Evolutionary conservation across 2,888 invertebrate species (phyloP).

Genomic region (Rhabditophanes sp.): DNA sequence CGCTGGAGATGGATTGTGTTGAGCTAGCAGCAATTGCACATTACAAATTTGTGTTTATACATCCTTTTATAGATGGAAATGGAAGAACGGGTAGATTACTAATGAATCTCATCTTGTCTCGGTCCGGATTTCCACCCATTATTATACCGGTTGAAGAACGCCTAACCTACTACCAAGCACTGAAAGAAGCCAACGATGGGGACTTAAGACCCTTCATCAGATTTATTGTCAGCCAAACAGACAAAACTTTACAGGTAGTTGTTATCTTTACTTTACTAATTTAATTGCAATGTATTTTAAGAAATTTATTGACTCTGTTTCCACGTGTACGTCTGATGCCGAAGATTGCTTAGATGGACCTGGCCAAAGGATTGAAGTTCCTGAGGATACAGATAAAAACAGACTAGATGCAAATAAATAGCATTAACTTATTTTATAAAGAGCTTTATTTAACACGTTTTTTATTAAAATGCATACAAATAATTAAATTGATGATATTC

Average conservation of each 20-base stretch:
- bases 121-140: conserved; percentile 66
- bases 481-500: too few species aligned
- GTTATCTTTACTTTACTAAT: too few species aligned
- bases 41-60: conserved; percentile 86
- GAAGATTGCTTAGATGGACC: too few species aligned
- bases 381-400: too few species aligned
- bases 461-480: too few species aligned
- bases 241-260: conserved; percentile 28
- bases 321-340: too few species aligned
- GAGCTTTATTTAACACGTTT: too few species aligned
- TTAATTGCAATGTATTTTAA: too few species aligned
- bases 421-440: too few species aligned
- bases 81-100: conserved; percentile 81
- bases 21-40: conserved; percentile 86
- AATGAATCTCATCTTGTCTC: conserved; percentile 85
- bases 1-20: conserved; percentile 70
- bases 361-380: too few species aligned
- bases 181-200: conserved; percentile 78
- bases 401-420: too few species aligned
- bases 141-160: conserved; percentile 30
- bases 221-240: conserved; percentile 60
- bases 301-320: too few species aligned
- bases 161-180: conserved; percentile 61
- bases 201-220: conserved; percentile 86
- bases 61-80: conserved; percentile 90